Conservation (phyloP, 2,113 vertebrate genomes). For the Noctilio leporinus region DNA sequence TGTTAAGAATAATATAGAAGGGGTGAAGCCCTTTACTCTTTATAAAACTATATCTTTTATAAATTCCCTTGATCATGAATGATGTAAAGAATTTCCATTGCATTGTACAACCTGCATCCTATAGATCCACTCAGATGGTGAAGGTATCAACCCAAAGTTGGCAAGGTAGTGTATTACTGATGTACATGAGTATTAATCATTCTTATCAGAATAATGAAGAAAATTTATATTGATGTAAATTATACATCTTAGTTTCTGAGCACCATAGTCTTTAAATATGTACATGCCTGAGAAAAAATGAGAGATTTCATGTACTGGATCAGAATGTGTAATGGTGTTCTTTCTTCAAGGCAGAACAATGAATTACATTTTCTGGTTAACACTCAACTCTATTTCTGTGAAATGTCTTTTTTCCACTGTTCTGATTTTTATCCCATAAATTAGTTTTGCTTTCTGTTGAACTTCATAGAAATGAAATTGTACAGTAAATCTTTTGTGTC, state of each 20-base stretch:
- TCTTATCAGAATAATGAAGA: not conserved
- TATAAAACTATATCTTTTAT: not conserved
- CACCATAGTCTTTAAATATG: not conserved
- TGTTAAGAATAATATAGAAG: no score
- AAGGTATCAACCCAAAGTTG: not conserved
- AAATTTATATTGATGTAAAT: not conserved
- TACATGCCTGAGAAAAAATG: not conserved
- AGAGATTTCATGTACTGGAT: not conserved
- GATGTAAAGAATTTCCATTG: not conserved
- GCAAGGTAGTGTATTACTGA: not conserved
- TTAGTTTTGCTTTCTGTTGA: not conserved
- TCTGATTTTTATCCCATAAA: not conserved
- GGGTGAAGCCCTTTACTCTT: no score
- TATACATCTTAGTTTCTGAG: not conserved
- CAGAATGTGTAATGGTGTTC: not conserved
- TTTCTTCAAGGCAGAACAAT: not conserved
- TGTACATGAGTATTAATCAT: not conserved
- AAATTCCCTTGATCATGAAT: not conserved
- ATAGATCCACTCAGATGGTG: not conserved
- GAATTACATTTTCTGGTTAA: not conserved
- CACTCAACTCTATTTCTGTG: not conserved
- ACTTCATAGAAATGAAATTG: not conserved
- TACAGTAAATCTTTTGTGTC: not conserved
- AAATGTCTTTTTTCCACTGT: not conserved
- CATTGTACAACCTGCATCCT: not conserved